Evolutionary conservation across 2,797 vertebrate species (phyloP).

Genomic region (Lepus oiostolus): DNA sequence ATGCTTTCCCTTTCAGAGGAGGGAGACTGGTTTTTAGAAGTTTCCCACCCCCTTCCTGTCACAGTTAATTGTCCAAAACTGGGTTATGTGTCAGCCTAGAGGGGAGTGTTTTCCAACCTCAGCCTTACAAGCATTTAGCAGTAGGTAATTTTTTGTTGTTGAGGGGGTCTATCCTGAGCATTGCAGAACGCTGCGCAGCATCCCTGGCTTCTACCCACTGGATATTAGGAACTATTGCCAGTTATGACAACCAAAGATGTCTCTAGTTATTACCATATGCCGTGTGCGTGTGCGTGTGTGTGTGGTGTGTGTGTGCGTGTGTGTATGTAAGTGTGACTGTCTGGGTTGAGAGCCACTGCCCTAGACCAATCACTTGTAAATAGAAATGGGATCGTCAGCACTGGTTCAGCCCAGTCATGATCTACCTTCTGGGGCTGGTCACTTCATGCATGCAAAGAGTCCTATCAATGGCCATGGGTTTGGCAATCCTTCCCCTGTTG

Average conservation of each 20-base stretch:
- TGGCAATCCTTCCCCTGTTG: background rate
- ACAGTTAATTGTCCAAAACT: background rate
- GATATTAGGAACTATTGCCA: background rate
- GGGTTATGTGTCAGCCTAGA: background rate
- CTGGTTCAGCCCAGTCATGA: background rate
- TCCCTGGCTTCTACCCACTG: background rate
- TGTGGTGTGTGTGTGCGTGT: background rate
- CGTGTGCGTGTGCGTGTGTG: background rate
- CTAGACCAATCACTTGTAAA: background rate
- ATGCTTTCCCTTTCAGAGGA: background rate
- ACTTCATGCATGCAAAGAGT: background rate
- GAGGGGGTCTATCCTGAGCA: background rate
- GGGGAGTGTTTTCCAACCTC: background rate
- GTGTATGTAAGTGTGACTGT: background rate
- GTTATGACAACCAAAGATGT: background rate
- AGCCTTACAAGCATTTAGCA: background rate
- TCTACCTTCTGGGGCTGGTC: background rate
- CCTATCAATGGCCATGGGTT: background rate
- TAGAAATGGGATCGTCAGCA: background rate
- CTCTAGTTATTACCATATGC: background rate
- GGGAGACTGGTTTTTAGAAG: background rate
- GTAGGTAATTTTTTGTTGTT: background rate
- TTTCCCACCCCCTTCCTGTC: background rate
- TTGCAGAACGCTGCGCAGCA: background rate
- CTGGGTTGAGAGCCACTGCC: background rate